These are phyloP conservation scores for Xestobium rufovillosum DNA, from an alignment of 2,888 invertebrate genomes.

Conservation along the genomic window DNA sequence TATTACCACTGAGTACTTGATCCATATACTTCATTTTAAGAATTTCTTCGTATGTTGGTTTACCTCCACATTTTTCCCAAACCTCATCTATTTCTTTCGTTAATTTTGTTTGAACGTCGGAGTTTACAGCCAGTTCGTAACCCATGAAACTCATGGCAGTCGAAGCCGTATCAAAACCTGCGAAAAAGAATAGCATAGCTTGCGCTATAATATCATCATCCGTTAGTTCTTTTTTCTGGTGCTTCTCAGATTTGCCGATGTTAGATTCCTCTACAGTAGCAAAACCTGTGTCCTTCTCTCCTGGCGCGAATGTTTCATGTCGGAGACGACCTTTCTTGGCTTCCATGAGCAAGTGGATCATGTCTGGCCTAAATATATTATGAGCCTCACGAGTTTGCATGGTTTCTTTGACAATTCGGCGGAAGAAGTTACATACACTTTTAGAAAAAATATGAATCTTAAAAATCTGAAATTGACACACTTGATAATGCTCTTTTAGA, in stretches of 20 bases:
- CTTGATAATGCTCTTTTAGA: too few relatives aligned
- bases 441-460: constrained; percentile 36
- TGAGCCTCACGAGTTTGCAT: constrained; percentile 25
- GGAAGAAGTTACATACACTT: constrained; percentile 23
- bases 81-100: constrained; percentile 48
- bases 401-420: constrained; percentile 22
- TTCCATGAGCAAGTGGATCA: constrained; percentile 51
- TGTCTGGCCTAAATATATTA: constrained; percentile 33
- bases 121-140: constrained; percentile 51
- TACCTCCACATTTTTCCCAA: constrained; percentile 25
- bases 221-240: constrained; percentile 19
- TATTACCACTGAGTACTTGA: constrained; percentile 27
- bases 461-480: constrained; percentile 24
- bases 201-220: constrained; percentile 55
- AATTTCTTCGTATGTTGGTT: constrained; percentile 27
- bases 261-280: constrained; percentile 31
- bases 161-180: constrained; percentile 45
- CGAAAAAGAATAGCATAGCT: constrained; percentile 46
- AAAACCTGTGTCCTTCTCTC: constrained; percentile 27
- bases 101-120: constrained; percentile 49
- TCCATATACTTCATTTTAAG: constrained; percentile 31
- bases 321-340: constrained; percentile 41
- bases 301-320: constrained; percentile 19
- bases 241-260: constrained; percentile 18
- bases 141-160: constrained; percentile 45